Percentiles rank a stretch among this genome's conserved stretches.
phyloP scores from a whole-genome alignment of 2,113 vertebrate genomes.

The Rutilus rutilus region DNA sequence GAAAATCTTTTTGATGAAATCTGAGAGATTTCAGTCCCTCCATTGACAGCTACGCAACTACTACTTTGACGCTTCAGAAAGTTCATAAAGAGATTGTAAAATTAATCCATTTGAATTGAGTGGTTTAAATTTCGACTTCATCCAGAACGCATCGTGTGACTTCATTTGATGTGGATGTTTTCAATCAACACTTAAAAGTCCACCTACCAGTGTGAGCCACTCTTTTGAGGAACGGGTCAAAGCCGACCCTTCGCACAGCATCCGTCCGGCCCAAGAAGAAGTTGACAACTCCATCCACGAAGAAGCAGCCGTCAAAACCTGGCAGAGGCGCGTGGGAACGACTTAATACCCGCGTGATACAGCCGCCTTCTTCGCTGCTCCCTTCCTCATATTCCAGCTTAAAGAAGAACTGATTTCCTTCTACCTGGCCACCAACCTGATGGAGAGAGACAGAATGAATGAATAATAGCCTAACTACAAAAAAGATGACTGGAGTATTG shows the following conservation, averaged over 20 bases:
- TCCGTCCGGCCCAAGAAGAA: slow-evolving; percentile 26
- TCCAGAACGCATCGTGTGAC: not conserved
- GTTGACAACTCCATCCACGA: slow-evolving; percentile 24
- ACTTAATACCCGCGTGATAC: not conserved
- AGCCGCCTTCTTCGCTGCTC: slow-evolving; percentile 20
- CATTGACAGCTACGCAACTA: too few relatives aligned
- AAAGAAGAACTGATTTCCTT: not conserved
- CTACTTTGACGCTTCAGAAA: too few relatives aligned
- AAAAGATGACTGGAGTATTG: not conserved
- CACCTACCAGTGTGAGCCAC: slow-evolving; percentile 36
- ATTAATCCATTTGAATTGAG: too few relatives aligned
- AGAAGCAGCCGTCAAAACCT: slow-evolving; percentile 23
- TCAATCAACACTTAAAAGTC: not conserved
- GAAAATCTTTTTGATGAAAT: too few relatives aligned
- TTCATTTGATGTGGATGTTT: not conserved
- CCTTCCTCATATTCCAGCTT: slow-evolving; percentile 20
- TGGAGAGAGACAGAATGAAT: not conserved
- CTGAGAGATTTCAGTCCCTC: too few relatives aligned
- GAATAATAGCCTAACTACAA: not conserved
- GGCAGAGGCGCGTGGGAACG: not conserved
- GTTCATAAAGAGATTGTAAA: too few relatives aligned
- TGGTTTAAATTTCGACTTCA: not conserved
- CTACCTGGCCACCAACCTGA: slow-evolving; percentile 28
- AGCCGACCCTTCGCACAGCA: not conserved
- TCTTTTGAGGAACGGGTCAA: slow-evolving; percentile 31